phyloP scores from a whole-genome alignment of 2,888 invertebrate genomes.

The Thereva nobilitata region DNA sequence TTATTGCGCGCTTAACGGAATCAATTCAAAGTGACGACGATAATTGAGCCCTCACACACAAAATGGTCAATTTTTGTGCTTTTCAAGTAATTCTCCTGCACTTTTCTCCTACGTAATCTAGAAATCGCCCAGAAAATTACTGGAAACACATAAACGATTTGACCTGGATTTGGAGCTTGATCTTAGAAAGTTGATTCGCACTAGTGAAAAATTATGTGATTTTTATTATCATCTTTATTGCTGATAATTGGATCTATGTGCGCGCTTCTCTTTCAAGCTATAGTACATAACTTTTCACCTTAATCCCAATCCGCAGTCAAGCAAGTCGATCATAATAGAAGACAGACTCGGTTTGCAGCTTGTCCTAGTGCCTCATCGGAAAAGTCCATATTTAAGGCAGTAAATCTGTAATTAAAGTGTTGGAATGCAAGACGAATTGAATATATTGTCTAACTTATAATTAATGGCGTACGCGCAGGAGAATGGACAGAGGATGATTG shows the following conservation, averaged over 20 bases:
- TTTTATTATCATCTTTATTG: no score
- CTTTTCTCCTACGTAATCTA: no score
- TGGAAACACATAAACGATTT: no score
- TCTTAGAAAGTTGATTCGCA: no score
- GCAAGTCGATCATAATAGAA: neutral
- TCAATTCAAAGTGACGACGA: constrained; percentile 22
- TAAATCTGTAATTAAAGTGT: constrained; percentile 38
- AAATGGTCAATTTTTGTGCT: no score
- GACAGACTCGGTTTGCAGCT: constrained; percentile 7
- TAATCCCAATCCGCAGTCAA: neutral
- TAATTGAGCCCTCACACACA: constrained; percentile 21
- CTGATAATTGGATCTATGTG: no score
- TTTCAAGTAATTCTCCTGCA: no score
- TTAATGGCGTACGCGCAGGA: constrained; percentile 32
- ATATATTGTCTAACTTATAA: constrained; percentile 38
- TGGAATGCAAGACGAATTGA: constrained; percentile 39
- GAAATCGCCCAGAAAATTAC: no score
- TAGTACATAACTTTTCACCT: no score
- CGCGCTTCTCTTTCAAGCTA: no score
- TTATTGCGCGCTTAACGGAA: constrained; percentile 2
- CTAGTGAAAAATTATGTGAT: no score
- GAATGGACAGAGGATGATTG: constrained; percentile 31
- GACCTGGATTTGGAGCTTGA: no score
- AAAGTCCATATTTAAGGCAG: constrained; percentile 29
- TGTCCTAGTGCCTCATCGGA: constrained; percentile 16